These are phyloP conservation scores for Papilio helenus DNA, from an alignment of 1,140 invertebrate species.

Conservation along the genomic window DNA sequence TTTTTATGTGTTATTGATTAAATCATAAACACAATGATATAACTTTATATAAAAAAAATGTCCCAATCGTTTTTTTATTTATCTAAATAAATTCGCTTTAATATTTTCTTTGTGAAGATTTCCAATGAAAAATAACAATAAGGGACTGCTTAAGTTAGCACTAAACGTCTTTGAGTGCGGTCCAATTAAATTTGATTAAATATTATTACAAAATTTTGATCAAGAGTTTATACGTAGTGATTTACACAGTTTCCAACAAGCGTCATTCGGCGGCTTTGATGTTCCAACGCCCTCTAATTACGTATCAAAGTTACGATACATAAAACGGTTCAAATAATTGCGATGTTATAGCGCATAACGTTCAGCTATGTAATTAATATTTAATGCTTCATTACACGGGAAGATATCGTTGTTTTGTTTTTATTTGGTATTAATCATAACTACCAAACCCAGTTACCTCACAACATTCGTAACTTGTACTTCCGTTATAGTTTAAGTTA, in stretches of 20 bases:
- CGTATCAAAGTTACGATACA: slow-evolving; percentile 61
- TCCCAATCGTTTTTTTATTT: neutral
- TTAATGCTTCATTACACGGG: neutral
- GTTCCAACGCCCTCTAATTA: slow-evolving; percentile 54
- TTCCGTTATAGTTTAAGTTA: too few relatives aligned
- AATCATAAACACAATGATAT: neutral
- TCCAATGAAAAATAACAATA: too few relatives aligned
- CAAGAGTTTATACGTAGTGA: neutral
- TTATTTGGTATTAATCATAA: neutral
- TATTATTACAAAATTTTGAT: neutral
- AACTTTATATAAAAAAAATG: neutral
- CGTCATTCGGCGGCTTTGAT: slow-evolving; percentile 47
- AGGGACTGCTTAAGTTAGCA: too few relatives aligned
- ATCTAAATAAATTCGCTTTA: neutral
- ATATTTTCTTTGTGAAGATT: too few relatives aligned
- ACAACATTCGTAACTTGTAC: neutral
- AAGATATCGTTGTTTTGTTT: slow-evolving; percentile 4
- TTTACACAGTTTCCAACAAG: slow-evolving; percentile 61
- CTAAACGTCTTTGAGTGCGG: too few relatives aligned
- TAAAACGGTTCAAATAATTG: slow-evolving; percentile 56
- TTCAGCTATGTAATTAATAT: slow-evolving; percentile 1
- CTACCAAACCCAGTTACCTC: neutral
- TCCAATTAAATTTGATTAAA: neutral
- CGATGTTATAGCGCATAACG: slow-evolving; percentile 19
- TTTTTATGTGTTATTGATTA: neutral